Evolutionary conservation across 2,113 vertebrate species (phyloP), one percentile per base, ranked within the genome.

Genomic region (Oncorhynchus kisutch): DNA sequence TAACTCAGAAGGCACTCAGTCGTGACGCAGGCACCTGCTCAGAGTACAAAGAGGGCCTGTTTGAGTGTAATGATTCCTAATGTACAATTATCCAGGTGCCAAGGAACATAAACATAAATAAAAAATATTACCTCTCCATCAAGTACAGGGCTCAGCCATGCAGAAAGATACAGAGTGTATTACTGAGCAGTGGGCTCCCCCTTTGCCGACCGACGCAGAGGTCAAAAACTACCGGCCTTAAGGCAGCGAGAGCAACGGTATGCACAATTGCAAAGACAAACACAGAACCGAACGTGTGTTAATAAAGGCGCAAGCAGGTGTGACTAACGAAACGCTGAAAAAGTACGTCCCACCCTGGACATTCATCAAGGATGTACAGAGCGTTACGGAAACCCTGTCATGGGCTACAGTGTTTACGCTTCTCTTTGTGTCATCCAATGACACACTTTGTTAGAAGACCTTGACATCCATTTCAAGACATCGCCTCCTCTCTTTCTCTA

Each of bases 41-140:
- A 66, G 73, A 69, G 76, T 71, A 73, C 73, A 81, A 84, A 83
- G 68, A 81, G 80, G 79, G 71, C 68, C 75, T 77, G 75, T 78
- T 75, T 77, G 73, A 77, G 74, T 82, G 81, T 86, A 87, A 88
- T 81, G 84, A 86, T 82, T 81, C 75, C 82, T 88, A 87, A 90
- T 82, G 80, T 76, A 70, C 79, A 81, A 87, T 88, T 78, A 83
- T 84, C 81, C 82, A 73, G 78, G 79, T 80, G 87, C 76, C 82
- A 81, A 82, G 84, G 80, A 78, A 79, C 84, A 83, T 78, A 72
- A 82, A 80, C 79, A 77, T 72, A 67, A 68, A 29, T 66, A 34
- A 31, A 71, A 85, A 78, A 76, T 76, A 78, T 78, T 69, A 72
- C 49, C 73, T 74, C 78, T 79, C 81, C 81, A 82, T 82, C 78